Conservation (phyloP, 2,888 invertebrate genomes). For the Drosophila setosimentum region DNA sequence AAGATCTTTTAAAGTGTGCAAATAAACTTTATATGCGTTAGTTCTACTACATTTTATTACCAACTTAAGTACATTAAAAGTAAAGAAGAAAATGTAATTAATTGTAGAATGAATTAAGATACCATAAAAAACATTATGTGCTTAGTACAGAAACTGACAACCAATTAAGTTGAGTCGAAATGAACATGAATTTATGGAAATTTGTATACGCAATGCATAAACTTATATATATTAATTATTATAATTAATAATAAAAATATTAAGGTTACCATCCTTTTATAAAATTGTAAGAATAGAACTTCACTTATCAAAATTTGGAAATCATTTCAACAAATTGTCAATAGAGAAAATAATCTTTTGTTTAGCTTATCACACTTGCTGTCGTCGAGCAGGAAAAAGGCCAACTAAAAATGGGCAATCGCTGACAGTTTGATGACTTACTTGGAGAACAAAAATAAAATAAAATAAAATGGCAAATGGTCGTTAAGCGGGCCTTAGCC, state of each 20-base stretch:
- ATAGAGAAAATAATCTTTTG: not conserved
- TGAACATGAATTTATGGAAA: not conserved
- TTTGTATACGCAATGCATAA: not conserved
- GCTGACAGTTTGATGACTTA: constrained; percentile 50
- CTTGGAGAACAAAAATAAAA: constrained; percentile 24
- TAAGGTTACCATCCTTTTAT: not conserved
- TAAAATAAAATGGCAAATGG: constrained; percentile 36
- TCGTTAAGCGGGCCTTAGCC: constrained; percentile 32
- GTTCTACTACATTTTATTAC: not conserved
- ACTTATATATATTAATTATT: not conserved
- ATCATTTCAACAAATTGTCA: not conserved
- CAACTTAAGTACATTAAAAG: not conserved
- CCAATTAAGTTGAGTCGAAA: not conserved
- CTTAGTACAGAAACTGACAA: not conserved
- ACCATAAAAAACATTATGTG: not conserved
- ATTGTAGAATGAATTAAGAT: not conserved
- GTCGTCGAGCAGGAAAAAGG: constrained; percentile 17
- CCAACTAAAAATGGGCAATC: constrained; percentile 24
- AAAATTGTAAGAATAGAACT: not conserved
- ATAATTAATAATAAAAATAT: not conserved
- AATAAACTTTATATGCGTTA: not conserved
- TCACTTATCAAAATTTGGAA: not conserved
- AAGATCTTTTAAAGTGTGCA: not conserved
- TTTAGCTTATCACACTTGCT: constrained; percentile 7
- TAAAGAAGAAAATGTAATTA: not conserved